Base-by-base conservation (phyloP, 2,888 invertebrate species). In the Keiferia lycopersicella region DNA sequence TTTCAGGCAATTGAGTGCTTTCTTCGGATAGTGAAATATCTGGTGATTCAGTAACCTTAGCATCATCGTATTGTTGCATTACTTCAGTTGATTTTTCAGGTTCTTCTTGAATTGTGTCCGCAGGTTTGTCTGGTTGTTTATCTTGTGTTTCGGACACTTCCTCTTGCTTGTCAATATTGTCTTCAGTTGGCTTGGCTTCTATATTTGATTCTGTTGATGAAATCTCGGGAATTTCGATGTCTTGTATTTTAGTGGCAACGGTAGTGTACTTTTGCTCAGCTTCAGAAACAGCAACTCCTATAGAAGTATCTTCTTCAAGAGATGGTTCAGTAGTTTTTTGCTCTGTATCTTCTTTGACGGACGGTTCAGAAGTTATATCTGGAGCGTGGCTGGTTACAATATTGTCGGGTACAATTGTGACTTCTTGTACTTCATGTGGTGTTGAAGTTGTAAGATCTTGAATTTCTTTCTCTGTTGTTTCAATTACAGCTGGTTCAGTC, bases 121-220 rank as follows among this genome's bases (percentile, higher is more conserved):
- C 62, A 50, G 22, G 61, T 64, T 60, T 63, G 63, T 50, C 61
- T 34, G 60, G 58, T 58, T 61, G 26, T 59, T 62, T 30, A 16
- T 48, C 58, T 26, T 65, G 65, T 11, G 58, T 30, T 41, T 62
- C 48, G 26, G 66, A 56, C 16, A 61, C 62, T 61, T 58, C 59
- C 16, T 64, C 67, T 65, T 14, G 53, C 48, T 11, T 48, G 58
- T 67, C 62, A 26, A 61, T 69, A 57, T 51, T 41, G 58, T 69
- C 69, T 20, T 67, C 51, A 34, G 64, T 10, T 38, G 56, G 30
- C 12, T 48, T 18, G n/a, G 18, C 11, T 7, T 14, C 30, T 20
- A 14, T 7, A 48, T 20, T 12, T 50, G 48, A 1, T 50, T 61
- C 61, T 34, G 61, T 22, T 10, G 22, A 7, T 0, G 45, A 39